phyloP scores from a whole-genome alignment of 2,113 vertebrate genomes.

The Misgurnus mizolepis region DNA sequence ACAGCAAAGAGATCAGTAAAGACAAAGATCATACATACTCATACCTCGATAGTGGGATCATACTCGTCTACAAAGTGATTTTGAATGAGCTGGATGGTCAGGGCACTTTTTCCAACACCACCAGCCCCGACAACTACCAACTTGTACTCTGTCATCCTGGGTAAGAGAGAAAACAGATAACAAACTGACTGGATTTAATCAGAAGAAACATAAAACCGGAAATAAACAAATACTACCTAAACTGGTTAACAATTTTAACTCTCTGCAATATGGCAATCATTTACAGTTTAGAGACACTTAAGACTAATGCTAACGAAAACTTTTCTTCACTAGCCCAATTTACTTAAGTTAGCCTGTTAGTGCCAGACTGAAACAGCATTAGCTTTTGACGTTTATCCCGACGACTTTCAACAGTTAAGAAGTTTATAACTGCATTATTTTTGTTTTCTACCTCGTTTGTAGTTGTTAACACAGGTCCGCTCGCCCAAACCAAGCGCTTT shows the following conservation, averaged over 20 bases:
- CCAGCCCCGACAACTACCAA: constrained; percentile 84
- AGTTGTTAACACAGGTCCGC: neutral
- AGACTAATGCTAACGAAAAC: neutral
- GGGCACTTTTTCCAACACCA: constrained; percentile 85
- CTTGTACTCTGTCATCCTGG: constrained; percentile 85
- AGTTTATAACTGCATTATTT: neutral
- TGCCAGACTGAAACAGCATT: neutral
- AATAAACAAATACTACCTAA: constrained; percentile 11
- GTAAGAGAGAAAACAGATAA: neutral
- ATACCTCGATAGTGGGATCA: constrained; percentile 80
- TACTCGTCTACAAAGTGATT: constrained; percentile 84
- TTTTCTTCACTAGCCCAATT: neutral
- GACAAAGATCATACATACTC: neutral
- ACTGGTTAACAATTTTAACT: neutral
- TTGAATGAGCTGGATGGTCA: constrained; percentile 85
- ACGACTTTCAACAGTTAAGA: constrained; percentile 1
- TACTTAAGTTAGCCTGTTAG: neutral
- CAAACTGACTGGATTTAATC: neutral
- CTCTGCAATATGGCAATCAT: neutral
- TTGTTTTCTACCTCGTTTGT: constrained; percentile 29
- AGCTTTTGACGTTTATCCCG: neutral
- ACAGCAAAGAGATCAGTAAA: neutral
- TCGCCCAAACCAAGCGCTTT: constrained; percentile 7
- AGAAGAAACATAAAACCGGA: neutral
- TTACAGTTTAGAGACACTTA: neutral